Base-by-base conservation (phyloP, 2,888 invertebrate species). In the Dryobota labecula region DNA sequence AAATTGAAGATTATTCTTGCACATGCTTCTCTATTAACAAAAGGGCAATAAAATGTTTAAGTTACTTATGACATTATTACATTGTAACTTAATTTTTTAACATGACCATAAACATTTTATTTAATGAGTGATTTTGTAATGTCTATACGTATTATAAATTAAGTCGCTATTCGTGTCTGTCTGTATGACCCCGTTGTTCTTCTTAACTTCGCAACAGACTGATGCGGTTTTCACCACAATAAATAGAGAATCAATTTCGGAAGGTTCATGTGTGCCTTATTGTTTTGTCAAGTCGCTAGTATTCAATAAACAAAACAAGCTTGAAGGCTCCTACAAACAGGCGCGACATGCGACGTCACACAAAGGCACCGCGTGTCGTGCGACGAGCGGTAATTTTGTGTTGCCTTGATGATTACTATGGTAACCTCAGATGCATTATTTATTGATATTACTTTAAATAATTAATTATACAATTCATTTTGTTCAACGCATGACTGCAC, bases 381-480 rank as follows among this genome's bases (percentile, higher is more conserved):
- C n/a, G n/a, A n/a, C n/a, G n/a, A n/a, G n/a, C n/a, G n/a, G n/a
- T n/a, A n/a, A n/a, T n/a, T n/a, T n/a, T n/a, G n/a, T n/a, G n/a
- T n/a, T n/a, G n/a, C n/a, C n/a, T n/a, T n/a, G 76, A 77, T 77
- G 69, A 71, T 78, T 64, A 73, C 73, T 78, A 77, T 80, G 72
- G 80, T 82, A 82, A 81, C 72, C 71, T 77, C 79, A 80, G 70
- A 66, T 78, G 69, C 41, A 49, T 68, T 67, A 66, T 73, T 71
- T 82, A 80, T 81, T 80, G 65, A 79, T 78, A 76, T 70, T 73
- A 47, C 68, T 70, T 51, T 64, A 49, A 73, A 69, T 84, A 53
- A 71, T 73, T 84, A 86, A 85, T 87, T 84, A 87, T 80, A 80
- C 83, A 83, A 83, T 79, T 76, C 73, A 81, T 75, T 84, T 57